Evolutionary conservation across 2,888 invertebrate species (phyloP).

Genomic region (Tupiocoris notatus): DNA sequence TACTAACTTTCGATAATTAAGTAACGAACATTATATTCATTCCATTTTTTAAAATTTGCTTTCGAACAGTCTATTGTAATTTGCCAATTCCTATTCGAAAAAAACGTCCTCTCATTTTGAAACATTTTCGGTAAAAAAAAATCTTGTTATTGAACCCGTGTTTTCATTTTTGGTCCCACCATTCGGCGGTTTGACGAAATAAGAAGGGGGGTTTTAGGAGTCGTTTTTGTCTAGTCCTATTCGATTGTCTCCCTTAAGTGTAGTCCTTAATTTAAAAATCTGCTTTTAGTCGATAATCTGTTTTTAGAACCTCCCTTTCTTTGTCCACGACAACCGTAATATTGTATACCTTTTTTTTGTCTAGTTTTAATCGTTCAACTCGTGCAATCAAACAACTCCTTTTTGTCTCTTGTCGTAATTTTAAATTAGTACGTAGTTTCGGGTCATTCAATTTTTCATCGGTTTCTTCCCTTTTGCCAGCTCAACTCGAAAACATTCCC

Average conservation of each 20-base stretch:
- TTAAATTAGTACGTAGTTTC: not conserved
- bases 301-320: not conserved
- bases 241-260: not conserved
- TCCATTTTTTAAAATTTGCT: too few relatives aligned
- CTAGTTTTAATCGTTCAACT: conserved; percentile 2
- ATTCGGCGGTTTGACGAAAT: not conserved
- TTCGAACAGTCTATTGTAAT: too few relatives aligned
- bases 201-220: conserved; percentile 32
- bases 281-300: not conserved
- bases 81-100: too few relatives aligned
- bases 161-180: not conserved
- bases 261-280: conserved; percentile 10
- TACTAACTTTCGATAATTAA: too few relatives aligned
- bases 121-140: too few relatives aligned
- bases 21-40: too few relatives aligned
- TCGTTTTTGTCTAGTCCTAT: conserved; percentile 40
- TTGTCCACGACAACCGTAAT: too few relatives aligned
- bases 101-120: too few relatives aligned
- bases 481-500: conserved; percentile 2
- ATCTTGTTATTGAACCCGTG: too few relatives aligned
- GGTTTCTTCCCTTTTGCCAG: not conserved
- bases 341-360: not conserved
- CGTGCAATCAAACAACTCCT: not conserved
- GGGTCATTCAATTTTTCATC: not conserved
- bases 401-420: not conserved